A percentile compares a stretch with the other conserved stretches of the same genome.
Conservation (phyloP, 64 coral and sea anemone genomes). For the Montipora foliosa region DNA sequence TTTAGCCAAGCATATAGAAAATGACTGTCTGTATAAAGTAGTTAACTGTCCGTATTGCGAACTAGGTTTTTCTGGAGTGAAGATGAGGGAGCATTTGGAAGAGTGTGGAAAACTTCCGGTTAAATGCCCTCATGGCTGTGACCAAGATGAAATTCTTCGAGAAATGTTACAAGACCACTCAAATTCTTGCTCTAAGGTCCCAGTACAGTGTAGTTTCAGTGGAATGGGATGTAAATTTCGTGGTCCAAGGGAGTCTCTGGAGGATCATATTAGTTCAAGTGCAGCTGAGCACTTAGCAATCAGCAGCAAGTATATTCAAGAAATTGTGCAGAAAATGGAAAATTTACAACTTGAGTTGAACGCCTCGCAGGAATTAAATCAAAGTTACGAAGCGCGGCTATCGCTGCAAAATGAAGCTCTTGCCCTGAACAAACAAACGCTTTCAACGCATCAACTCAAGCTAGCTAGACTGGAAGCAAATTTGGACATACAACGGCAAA, state of each 20-base stretch:
- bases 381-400: conserved; percentile 19
- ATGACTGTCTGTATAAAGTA: conserved; percentile 66
- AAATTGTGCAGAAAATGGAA: conserved; percentile 6
- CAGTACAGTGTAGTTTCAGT: conserved; percentile 63
- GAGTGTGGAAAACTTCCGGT: conserved; percentile 73
- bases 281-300: conserved; percentile 62
- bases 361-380: conserved; percentile 11
- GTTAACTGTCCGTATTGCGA: conserved; percentile 66
- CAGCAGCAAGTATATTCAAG: not conserved
- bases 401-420: conserved; percentile 54
- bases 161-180: conserved; percentile 62
- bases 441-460: conserved; percentile 74
- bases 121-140: conserved; percentile 74
- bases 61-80: conserved; percentile 15
- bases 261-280: conserved; percentile 38
- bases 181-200: conserved; percentile 45
- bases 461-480: conserved; percentile 72
- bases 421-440: conserved; percentile 49
- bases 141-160: conserved; percentile 40
- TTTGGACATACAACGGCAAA: conserved; percentile 51
- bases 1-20: conserved; percentile 78
- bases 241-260: conserved; percentile 41
- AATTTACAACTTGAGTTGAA: conserved; percentile 34
- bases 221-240: conserved; percentile 74
- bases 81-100: conserved; percentile 69